phyloP scores from a whole-genome alignment of 2,113 vertebrate species.

The Poicephalus meyeri region DNA sequence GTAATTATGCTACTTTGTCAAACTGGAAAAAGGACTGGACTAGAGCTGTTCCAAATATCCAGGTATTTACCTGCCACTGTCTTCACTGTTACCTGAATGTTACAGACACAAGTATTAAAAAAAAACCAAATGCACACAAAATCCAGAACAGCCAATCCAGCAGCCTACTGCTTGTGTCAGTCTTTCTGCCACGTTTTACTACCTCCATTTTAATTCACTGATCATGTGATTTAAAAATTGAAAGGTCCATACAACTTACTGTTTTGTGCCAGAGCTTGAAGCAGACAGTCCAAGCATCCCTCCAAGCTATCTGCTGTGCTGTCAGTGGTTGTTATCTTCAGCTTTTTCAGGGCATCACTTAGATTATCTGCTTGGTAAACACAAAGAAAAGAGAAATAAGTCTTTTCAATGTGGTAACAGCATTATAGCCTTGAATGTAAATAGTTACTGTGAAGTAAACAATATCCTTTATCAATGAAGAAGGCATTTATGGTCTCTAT shows the following conservation, averaged over 20 bases:
- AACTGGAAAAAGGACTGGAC: background rate
- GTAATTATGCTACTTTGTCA: background rate
- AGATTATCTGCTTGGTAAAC: constrained; percentile 85
- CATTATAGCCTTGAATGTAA: background rate
- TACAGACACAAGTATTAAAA: background rate
- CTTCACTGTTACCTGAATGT: rapidly evolving
- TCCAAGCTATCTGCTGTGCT: constrained; percentile 86
- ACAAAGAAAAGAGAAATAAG: constrained; percentile 45
- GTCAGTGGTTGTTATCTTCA: constrained; percentile 90
- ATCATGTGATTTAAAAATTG: background rate
- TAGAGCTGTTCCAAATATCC: background rate
- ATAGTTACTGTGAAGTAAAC: background rate
- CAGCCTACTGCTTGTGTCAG: background rate
- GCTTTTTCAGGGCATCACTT: constrained; percentile 90
- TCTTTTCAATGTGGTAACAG: background rate
- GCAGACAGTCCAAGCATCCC: constrained; percentile 92
- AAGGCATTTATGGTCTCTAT: background rate
- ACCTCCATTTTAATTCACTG: background rate
- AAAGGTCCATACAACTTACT: constrained; percentile 81
- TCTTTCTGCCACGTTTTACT: background rate
- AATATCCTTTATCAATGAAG: background rate
- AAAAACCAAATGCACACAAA: background rate
- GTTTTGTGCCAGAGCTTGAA: constrained; percentile 91
- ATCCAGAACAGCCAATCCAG: background rate
- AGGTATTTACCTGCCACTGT: background rate